Conservation (phyloP, 2,888 invertebrate genomes). For the Drosophila ezoana region DNA sequence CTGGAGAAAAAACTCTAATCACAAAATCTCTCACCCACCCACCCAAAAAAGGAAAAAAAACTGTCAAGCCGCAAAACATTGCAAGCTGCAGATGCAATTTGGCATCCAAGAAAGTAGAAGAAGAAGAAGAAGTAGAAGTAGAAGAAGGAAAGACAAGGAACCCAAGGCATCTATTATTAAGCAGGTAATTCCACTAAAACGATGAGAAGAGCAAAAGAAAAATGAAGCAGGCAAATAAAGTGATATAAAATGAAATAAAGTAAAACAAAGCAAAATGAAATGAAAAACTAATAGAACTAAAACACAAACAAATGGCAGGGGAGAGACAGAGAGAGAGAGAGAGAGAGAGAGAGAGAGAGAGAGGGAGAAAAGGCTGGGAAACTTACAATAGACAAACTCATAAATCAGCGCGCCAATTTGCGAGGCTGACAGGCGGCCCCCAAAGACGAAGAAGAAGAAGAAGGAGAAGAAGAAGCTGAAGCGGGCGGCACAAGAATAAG, state of each 20-base stretch:
- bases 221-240: constrained; percentile 44
- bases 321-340: background rate
- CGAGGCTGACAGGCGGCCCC: constrained; percentile 63
- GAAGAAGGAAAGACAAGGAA: constrained; percentile 6
- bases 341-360: background rate
- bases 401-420: constrained; percentile 80
- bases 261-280: constrained; percentile 71
- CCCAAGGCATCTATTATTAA: constrained; percentile 67
- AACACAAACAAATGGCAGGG: constrained; percentile 60
- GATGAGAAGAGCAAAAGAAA: constrained; percentile 36
- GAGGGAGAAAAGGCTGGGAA: too few species aligned
- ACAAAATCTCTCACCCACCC: constrained; percentile 17
- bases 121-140: background rate
- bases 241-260: constrained; percentile 56
- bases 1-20: constrained; percentile 13
- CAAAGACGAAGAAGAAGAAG: constrained; percentile 24
- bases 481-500: constrained; percentile 19
- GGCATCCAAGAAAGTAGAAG: background rate
- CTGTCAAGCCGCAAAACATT: background rate
- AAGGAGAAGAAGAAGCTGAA: constrained; percentile 5
- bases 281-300: constrained; percentile 78
- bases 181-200: constrained; percentile 77
- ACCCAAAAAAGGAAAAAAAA: background rate
- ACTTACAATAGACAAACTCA: constrained; percentile 74
- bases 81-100: constrained; percentile 44